Conservation (phyloP, 2,888 invertebrate genomes). For the Campopleginae sp. region DNA sequence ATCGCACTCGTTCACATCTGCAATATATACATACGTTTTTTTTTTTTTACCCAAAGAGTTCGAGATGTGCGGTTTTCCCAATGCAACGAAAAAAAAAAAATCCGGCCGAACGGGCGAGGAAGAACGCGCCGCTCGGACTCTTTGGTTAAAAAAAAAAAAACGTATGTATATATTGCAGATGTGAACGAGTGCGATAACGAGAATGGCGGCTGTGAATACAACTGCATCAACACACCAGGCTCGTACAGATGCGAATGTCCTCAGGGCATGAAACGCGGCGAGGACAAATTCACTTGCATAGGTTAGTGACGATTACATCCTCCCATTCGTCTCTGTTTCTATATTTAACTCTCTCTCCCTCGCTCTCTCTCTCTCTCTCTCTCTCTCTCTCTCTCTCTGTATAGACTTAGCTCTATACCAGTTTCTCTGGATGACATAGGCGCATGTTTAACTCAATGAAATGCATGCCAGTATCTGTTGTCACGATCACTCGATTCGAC, state of each 20-base stretch:
- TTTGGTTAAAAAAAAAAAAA: too few species aligned
- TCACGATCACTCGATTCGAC: conserved; percentile 50
- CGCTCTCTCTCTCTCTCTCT: background rate
- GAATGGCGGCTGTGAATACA: conserved; percentile 83
- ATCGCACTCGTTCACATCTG: conserved; percentile 79
- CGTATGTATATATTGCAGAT: conserved; percentile 70
- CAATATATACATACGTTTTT: background rate
- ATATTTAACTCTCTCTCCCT: conserved; percentile 5
- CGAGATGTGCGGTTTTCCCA: too few species aligned
- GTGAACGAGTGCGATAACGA: conserved; percentile 78
- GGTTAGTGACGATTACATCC: conserved; percentile 72
- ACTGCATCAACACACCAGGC: conserved; percentile 88
- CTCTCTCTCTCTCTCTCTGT: background rate
- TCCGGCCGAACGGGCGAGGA: too few species aligned
- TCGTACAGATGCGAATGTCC: conserved; percentile 85
- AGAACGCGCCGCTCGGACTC: too few species aligned
- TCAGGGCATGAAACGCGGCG: conserved; percentile 77
- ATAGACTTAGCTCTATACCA: conserved; percentile 4
- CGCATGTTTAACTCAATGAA: conserved; percentile 56
- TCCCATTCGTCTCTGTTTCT: conserved; percentile 12
- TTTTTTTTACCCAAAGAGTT: too few species aligned
- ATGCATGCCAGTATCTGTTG: conserved; percentile 37
- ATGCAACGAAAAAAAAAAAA: too few species aligned
- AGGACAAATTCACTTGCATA: conserved; percentile 76
- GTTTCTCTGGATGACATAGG: conserved; percentile 39